Evolutionary conservation across 2,113 vertebrate species (phyloP), one percentile per base, ranked within the genome.

Genomic region (Hyperopisus bebe): DNA sequence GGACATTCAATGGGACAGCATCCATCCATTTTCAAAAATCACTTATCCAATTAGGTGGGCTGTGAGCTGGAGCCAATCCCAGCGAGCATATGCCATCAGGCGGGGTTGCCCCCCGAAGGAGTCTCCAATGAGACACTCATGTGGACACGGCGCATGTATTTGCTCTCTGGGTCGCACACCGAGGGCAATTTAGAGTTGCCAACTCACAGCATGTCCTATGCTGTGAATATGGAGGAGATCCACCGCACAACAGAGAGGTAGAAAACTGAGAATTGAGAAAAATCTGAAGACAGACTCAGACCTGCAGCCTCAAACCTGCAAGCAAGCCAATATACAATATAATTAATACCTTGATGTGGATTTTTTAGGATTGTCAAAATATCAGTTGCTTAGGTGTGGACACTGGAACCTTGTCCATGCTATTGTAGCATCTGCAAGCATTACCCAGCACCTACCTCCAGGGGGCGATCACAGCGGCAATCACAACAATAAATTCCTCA

Each of bases 361-460:
- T 77, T 77, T 5, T 19, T 35, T 35, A 39, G 13, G 70, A n/a
- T 84, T 8, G 46, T 46, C 17, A 44, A 84, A 84, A 47, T 85
- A 47, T 47, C 46, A 48, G 83, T 85, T n/a, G 47, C 13, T 50
- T 24, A 7, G 21, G 24, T 10, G 11, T 50, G 9, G 47, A 85
- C 11, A n/a, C 19, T 46, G 44, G 39, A 9, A n/a, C 7, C 83
- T 48, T 85, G 10, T 11, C 42, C 15, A 27, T 24, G 10, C 19
- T 46, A 42, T 10, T 8, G 24, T 31, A 50, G 47, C 44, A 27
- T 48, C 46, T 85, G 83, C 46, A 85, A 44, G 58, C 44, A 82
- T 88, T 91, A 93, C 90, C 82, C 91, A 90, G 85, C 89, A 90
- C 89, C 88, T 80, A 84, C 90, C 89, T 50, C 8, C 47, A n/a